Conservation (phyloP, 37 sponge, comb jelly and placozoan genomes). For the Eunapius fragilis region DNA sequence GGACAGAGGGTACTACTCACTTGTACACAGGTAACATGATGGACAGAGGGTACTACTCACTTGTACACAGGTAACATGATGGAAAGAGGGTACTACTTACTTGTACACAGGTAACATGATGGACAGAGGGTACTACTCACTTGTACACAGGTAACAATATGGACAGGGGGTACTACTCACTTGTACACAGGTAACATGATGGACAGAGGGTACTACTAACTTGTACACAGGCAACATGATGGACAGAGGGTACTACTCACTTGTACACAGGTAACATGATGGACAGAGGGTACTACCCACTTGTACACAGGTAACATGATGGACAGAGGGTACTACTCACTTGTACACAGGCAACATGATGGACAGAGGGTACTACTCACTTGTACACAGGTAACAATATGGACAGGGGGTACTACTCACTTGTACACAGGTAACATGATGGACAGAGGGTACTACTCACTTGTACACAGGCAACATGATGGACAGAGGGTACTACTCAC, state of each 20-base stretch:
- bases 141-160: slow-evolving; percentile 98
- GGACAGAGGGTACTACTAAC: slow-evolving; percentile 84
- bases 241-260: slow-evolving; percentile 84
- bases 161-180: slow-evolving; percentile 84
- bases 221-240: slow-evolving; percentile 98
- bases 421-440: slow-evolving; percentile 98
- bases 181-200: slow-evolving; percentile 98
- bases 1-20: slow-evolving; percentile 84
- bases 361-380: slow-evolving; percentile 84
- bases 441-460: slow-evolving; percentile 84
- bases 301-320: slow-evolving; percentile 98
- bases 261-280: slow-evolving; percentile 98
- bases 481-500: slow-evolving; percentile 84
- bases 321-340: slow-evolving; percentile 84
- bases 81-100: slow-evolving; percentile 84
- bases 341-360: slow-evolving; percentile 98
- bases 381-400: slow-evolving; percentile 98
- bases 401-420: slow-evolving; percentile 84
- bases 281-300: slow-evolving; percentile 84
- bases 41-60: slow-evolving; percentile 84
- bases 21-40: slow-evolving; percentile 98
- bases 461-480: slow-evolving; percentile 98
- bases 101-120: slow-evolving; percentile 98
- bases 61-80: slow-evolving; percentile 98
- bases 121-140: slow-evolving; percentile 84